Conservation (phyloP, 2,888 invertebrate genomes). For the Cerceris ruficornis region DNA sequence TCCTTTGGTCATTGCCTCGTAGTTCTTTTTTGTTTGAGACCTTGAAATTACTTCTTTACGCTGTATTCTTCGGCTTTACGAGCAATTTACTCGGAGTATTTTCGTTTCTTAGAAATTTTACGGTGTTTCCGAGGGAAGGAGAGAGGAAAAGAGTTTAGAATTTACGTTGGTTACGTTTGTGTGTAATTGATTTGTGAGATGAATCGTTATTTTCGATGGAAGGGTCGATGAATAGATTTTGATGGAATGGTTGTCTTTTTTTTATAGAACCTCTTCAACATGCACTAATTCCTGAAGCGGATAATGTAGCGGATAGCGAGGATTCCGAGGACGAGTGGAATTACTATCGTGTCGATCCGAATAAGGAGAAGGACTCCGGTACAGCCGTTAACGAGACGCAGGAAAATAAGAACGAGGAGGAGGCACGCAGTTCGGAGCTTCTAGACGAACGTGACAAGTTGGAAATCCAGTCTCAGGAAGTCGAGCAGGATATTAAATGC, state of each 20-base stretch:
- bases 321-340: constrained; percentile 96
- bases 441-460: constrained; percentile 16
- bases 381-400: constrained; percentile 44
- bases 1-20: no score
- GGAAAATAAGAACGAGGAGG: constrained; percentile 37
- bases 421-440: constrained; percentile 9
- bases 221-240: no score
- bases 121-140: no score
- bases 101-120: no score
- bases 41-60: no score
- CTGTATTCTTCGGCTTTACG: no score
- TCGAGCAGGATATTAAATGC: constrained; percentile 48
- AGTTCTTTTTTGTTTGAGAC: no score
- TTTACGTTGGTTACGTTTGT: not conserved
- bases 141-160: no score
- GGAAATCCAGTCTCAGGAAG: constrained; percentile 36
- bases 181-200: not conserved
- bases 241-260: not conserved
- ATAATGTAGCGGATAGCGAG: constrained; percentile 90
- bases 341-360: constrained; percentile 88
- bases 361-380: constrained; percentile 84
- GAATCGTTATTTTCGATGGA: not conserved
- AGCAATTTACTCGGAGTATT: no score
- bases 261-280: constrained; percentile 75
- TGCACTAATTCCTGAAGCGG: constrained; percentile 82